Evolutionary conservation across 2,888 invertebrate species (phyloP), one percentile per base, ranked within the genome.

Genomic region (Sipunculus nudus): DNA sequence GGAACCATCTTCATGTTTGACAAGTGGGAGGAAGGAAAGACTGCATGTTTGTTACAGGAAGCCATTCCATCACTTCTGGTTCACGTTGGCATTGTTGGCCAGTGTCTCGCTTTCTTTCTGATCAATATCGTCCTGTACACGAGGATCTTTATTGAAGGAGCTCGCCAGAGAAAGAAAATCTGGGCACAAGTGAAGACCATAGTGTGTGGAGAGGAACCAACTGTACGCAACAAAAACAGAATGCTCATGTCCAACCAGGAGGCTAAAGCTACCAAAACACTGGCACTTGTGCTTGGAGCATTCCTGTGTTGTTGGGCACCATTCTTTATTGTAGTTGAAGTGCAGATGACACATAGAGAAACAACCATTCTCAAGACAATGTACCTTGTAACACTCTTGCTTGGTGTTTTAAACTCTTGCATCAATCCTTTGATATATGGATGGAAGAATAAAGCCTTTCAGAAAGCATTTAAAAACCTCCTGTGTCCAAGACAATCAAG

Each of bases 171-270:
- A n/a, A n/a, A n/a, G n/a, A n/a, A n/a, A n/a, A n/a, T n/a, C n/a
- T n/a, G n/a, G n/a, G 28, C 25, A 10, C 40, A 29, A 13, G 29
- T 53, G 21, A 13, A 16, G 53, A 29, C 21, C 4, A 21, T 25
- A 13, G 19, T n/a, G 16, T 23, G n/a, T n/a, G 21, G 28, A n/a
- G 53, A 16, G 25, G 23, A 26, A 23, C 19, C n/a, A 59, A 62
- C 45, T 67, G n/a, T 26, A 19, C 68, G 2, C 55, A 69, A 13
- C 48, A 47, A 32, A 73, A 72, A 50, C 52, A 53, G 40, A 1
- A 39, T 39, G 21, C 58, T 68, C 16, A 85, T 66, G 88, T 88
- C 66, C 16, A 59, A 58, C 40, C 61, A 54, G 32, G 46, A 49
- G n/a, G 65, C 65, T 19, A 59, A 70, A 41, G 59, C 54, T 39